Base-by-base conservation (phyloP, 2,888 invertebrate species). In the Geophilus truncorum region DNA sequence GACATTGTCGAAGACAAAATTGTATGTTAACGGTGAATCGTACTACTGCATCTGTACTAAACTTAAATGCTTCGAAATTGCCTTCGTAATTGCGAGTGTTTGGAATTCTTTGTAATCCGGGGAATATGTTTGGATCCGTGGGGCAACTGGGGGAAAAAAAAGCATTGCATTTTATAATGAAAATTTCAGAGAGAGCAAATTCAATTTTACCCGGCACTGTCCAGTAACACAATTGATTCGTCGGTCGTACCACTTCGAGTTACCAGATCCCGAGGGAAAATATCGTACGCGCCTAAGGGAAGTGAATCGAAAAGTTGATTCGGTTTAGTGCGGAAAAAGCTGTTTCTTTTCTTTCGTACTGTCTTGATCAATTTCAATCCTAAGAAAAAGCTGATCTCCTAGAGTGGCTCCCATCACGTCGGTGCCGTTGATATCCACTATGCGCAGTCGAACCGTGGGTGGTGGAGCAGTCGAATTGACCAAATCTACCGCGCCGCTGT, bases 51-150 rank as follows among this genome's bases (percentile, higher is more conserved):
- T 94, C 93, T 12, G 92, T 91, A 0, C 94, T 92, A 87, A 96
- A 96, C 83, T 95, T 93, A 87, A 96, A 96, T 0, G 95, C 95
- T 85, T 93, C 92, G 86, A 94, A 95, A 88, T 84, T 83, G 5
- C 86, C 86, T 81, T 84, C 83, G 7, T 86, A 82, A 21, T 85
- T 84, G 57, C 85, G 85, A 12, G 85, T 84, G 1, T 84, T 84
- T 0, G 83, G 81, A 15, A 83, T 81, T 79, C 83, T 83, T 77
- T 84, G 83, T 70, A 86, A 78, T 23, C 83, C 77, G 0, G 86
- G 85, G 81, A 87, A 86, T 28, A 87, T 86, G 3, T 85, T 84
- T 0, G 85, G 83, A 84, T 95, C 93, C 0, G 92, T 92, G 0
- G 95, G 93, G 86, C 96, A 96, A 4, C 83, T 84, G 23, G n/a